These are phyloP conservation scores for Parnassius glacialis DNA, from an alignment of 2,888 invertebrate genomes.

Conservation along the genomic window DNA sequence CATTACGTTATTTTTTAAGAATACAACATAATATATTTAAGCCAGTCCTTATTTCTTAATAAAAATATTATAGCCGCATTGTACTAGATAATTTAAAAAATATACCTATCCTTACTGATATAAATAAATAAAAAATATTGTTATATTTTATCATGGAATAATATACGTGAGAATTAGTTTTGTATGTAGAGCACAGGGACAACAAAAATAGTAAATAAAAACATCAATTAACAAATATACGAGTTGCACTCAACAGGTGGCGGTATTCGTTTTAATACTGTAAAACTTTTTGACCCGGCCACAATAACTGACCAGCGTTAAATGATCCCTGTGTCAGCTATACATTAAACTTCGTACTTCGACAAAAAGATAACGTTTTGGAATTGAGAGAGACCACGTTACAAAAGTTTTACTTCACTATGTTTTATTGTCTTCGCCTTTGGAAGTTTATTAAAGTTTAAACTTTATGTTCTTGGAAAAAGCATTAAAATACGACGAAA, in stretches of 20 bases:
- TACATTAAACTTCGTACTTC: constrained; percentile 31
- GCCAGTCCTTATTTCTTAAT: too few relatives aligned
- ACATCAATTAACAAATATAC: constrained; percentile 72
- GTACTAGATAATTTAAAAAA: too few relatives aligned
- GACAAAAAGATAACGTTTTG: constrained; percentile 33
- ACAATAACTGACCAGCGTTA: constrained; percentile 67
- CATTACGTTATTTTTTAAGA: too few relatives aligned
- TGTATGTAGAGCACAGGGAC: background rate
- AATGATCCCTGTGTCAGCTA: constrained; percentile 40
- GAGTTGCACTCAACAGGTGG: constrained; percentile 72
- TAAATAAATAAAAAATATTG: too few relatives aligned
- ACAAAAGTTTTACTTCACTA: constrained; percentile 60
- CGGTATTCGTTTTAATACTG: constrained; percentile 78
- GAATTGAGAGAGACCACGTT: constrained; percentile 44
- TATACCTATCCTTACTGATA: too few relatives aligned
- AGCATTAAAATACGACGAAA: constrained; percentile 41
- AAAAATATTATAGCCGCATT: too few relatives aligned
- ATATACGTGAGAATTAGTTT: too few relatives aligned
- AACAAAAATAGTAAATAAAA: constrained; percentile 46
- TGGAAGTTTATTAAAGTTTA: constrained; percentile 53
- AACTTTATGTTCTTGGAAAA: constrained; percentile 47
- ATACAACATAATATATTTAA: too few relatives aligned
- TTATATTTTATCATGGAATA: too few relatives aligned
- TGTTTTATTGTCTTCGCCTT: constrained; percentile 71
- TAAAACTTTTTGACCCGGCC: constrained; percentile 75